Percentiles rank a stretch among this genome's conserved stretches.
Evolutionary conservation across 2,888 invertebrate genomes (phyloP).

Genomic region (Oscheius sp.): DNA sequence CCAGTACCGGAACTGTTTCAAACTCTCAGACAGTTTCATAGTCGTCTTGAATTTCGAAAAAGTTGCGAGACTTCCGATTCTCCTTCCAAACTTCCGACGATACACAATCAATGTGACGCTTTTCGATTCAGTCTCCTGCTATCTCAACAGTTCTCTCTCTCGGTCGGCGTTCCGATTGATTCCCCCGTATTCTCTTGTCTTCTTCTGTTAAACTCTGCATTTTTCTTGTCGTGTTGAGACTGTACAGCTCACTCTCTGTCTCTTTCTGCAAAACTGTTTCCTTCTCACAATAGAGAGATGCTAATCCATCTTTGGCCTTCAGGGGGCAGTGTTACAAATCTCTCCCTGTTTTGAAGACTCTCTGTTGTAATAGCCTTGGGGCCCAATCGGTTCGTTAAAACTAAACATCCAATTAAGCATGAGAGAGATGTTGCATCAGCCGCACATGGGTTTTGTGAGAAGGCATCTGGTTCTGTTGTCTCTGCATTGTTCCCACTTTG

Average conservation of each 20-base stretch:
- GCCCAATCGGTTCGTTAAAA: too few species aligned
- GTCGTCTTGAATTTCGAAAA: slow-evolving; percentile 4
- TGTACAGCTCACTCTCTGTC: neutral
- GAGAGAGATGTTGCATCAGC: too few species aligned
- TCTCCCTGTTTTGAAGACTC: neutral
- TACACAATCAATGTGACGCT: slow-evolving; percentile 26
- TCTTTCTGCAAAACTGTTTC: neutral
- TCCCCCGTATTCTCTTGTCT: slow-evolving; percentile 4
- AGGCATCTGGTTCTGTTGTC: too few species aligned
- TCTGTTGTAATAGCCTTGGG: too few species aligned
- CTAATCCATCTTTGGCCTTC: neutral
- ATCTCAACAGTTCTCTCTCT: slow-evolving; percentile 4
- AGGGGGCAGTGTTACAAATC: neutral
- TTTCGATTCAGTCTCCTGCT: slow-evolving; percentile 17
- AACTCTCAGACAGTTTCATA: too few species aligned
- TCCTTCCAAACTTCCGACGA: slow-evolving; percentile 20
- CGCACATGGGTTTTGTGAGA: too few species aligned
- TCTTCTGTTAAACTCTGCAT: neutral
- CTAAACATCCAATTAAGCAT: too few species aligned
- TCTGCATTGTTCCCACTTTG: too few species aligned
- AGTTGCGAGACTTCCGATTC: slow-evolving; percentile 19
- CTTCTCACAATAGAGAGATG: neutral
- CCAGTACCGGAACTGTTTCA: too few species aligned
- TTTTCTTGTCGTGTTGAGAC: neutral
- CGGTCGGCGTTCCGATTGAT: slow-evolving; percentile 31